These are phyloP conservation scores for Eremobia ochroleuca DNA, from an alignment of 2,888 invertebrate genomes.

Conservation along the genomic window DNA sequence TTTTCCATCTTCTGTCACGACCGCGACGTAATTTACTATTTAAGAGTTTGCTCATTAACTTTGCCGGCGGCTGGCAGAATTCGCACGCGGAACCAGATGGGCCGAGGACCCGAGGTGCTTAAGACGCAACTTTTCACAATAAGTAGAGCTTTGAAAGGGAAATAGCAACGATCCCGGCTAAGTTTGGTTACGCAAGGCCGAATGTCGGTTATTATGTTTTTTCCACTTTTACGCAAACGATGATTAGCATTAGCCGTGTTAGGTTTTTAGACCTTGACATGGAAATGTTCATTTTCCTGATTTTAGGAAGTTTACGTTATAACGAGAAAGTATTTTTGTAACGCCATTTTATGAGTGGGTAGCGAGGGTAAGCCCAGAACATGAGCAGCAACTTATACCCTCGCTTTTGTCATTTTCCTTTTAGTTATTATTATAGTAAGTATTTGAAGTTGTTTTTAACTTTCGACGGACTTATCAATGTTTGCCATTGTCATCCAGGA, in stretches of 20 bases:
- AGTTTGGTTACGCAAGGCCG: conserved; percentile 23
- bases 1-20: conserved; percentile 55
- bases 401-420: background rate
- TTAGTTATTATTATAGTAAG: background rate
- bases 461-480: background rate
- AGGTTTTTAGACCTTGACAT: conserved; percentile 61
- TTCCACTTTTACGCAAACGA: conserved; percentile 51
- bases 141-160: conserved; percentile 45
- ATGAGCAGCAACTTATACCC: background rate
- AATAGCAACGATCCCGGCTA: conserved; percentile 27
- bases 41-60: conserved; percentile 53
- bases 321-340: conserved; percentile 36
- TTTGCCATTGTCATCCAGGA: background rate
- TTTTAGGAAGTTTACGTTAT: conserved; percentile 52
- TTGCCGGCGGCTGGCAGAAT: conserved; percentile 21
- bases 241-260: conserved; percentile 45
- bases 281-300: conserved; percentile 48
- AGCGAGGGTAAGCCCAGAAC: background rate
- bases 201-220: conserved; percentile 33
- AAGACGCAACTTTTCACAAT: conserved; percentile 54
- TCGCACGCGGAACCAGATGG: conserved; percentile 37
- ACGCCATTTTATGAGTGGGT: conserved; percentile 31
- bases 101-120: conserved; percentile 30
- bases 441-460: background rate
- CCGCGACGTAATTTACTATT: conserved; percentile 57